These are phyloP conservation scores for Pteropus rufus DNA, from an alignment of 2,797 vertebrate genomes.

Conservation along the genomic window DNA sequence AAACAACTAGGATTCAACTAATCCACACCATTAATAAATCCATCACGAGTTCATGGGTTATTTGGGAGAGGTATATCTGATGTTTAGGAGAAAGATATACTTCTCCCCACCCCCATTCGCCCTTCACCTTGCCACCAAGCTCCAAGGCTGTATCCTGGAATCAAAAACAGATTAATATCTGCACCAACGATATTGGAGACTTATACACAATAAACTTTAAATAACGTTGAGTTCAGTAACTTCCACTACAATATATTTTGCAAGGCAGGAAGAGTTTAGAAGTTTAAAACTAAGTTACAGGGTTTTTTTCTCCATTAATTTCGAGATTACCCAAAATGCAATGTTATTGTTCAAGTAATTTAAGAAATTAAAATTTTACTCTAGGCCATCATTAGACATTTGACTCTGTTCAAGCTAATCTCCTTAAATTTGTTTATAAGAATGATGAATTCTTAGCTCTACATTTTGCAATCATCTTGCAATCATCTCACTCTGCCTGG, in stretches of 20 bases:
- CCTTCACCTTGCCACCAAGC: neutral
- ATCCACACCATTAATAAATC: neutral
- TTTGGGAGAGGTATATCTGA: neutral
- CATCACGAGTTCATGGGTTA: neutral
- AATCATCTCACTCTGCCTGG: neutral
- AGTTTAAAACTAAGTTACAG: neutral
- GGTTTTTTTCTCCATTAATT: neutral
- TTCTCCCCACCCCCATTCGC: fast-evolving
- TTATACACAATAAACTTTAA: neutral
- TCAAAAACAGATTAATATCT: neutral
- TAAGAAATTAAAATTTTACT: conserved; percentile 43
- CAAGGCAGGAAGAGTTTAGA: neutral
- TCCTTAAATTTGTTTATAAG: neutral
- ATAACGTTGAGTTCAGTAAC: neutral
- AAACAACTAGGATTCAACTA: neutral
- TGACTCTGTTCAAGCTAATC: neutral
- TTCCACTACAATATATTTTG: neutral
- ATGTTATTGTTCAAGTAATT: neutral
- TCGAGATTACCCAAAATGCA: neutral
- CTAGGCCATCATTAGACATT: neutral
- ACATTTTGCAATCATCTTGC: neutral
- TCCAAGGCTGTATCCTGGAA: neutral
- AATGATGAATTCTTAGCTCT: neutral
- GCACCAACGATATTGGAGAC: neutral
- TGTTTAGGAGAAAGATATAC: neutral